Percentiles rank a stretch among this genome's conserved stretches.
phyloP scores from a whole-genome alignment of 2,797 vertebrate species.

The Rhadinocentrus ornatus region DNA sequence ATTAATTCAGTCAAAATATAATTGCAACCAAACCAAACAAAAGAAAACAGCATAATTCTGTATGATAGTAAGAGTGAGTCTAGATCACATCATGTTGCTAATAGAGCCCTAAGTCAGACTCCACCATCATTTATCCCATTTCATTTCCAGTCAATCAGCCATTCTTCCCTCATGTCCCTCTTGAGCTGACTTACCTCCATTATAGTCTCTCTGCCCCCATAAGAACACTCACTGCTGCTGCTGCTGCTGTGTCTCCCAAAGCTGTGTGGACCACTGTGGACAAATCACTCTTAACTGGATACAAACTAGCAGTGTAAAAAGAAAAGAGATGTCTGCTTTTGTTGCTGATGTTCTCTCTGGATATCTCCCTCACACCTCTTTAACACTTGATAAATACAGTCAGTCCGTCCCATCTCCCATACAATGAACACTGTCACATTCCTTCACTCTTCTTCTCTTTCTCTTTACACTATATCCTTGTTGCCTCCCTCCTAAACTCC shows the following conservation, averaged over 20 bases:
- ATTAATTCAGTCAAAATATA: slow-evolving; percentile 30
- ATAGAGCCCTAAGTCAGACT: slow-evolving; percentile 17
- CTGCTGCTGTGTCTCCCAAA: slow-evolving; percentile 39
- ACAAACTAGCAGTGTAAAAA: slow-evolving; percentile 19
- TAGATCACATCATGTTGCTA: slow-evolving; percentile 2
- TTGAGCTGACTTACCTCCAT: slow-evolving; percentile 74
- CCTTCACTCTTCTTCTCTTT: slow-evolving; percentile 65
- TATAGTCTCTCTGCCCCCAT: slow-evolving; percentile 36
- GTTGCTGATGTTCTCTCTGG: slow-evolving; percentile 36
- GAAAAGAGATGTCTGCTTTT: slow-evolving; percentile 39
- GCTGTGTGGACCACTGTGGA: slow-evolving; percentile 52
- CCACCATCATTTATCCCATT: slow-evolving; percentile 35
- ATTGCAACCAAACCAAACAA: slow-evolving; percentile 7
- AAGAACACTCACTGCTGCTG: slow-evolving; percentile 44
- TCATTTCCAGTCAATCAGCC: slow-evolving; percentile 52
- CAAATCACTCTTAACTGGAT: slow-evolving; percentile 37
- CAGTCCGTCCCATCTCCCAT: slow-evolving; percentile 72
- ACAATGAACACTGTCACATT: slow-evolving; percentile 74
- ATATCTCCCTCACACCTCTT: slow-evolving; percentile 40
- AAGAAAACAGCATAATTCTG: slow-evolving; percentile 3
- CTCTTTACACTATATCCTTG: slow-evolving; percentile 62
- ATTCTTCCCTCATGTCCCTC: slow-evolving; percentile 29
- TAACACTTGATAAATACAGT: slow-evolving; percentile 55
- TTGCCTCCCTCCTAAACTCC: slow-evolving; percentile 69
- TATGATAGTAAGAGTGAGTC: slow-evolving; percentile 6